Evolutionary conservation across 2,113 vertebrate genomes (phyloP).

Genomic region (Xiphias gladius): DNA sequence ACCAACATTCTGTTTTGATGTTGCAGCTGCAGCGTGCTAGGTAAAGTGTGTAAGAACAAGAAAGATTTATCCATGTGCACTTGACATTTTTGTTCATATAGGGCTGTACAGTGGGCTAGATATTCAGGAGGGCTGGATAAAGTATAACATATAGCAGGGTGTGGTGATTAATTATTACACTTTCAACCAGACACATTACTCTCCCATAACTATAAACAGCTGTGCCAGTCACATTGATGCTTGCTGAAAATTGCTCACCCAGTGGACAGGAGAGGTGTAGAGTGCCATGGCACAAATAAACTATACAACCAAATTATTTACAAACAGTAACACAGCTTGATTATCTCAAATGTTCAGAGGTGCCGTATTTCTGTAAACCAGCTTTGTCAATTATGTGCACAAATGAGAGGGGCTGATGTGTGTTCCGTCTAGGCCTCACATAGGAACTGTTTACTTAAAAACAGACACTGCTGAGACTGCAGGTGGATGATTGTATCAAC

Average conservation of each 20-base stretch:
- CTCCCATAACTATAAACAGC: constrained; percentile 22
- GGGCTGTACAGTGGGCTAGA: not conserved
- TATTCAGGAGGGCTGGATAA: constrained; percentile 2
- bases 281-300: not conserved
- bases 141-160: constrained; percentile 21
- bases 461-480: constrained; percentile 49
- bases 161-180: constrained; percentile 22
- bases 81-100: constrained; percentile 4
- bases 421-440: constrained; percentile 25
- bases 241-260: not conserved
- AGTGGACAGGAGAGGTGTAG: not conserved
- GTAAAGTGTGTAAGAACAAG: not conserved
- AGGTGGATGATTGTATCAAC: constrained; percentile 60
- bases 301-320: constrained; percentile 11
- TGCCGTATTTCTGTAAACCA: constrained; percentile 4
- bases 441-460: constrained; percentile 66
- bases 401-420: constrained; percentile 18
- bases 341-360: constrained; percentile 13
- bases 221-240: constrained; percentile 17
- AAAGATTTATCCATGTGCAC: not conserved
- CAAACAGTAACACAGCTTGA: not conserved
- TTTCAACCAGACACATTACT: constrained; percentile 20
- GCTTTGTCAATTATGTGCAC: constrained; percentile 9
- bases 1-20: not conserved
- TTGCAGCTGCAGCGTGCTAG: not conserved